A percentile compares a stretch with the other conserved stretches of the same genome.
Conservation (phyloP, 1,140 invertebrate species). For the Apis laboriosa region DNA sequence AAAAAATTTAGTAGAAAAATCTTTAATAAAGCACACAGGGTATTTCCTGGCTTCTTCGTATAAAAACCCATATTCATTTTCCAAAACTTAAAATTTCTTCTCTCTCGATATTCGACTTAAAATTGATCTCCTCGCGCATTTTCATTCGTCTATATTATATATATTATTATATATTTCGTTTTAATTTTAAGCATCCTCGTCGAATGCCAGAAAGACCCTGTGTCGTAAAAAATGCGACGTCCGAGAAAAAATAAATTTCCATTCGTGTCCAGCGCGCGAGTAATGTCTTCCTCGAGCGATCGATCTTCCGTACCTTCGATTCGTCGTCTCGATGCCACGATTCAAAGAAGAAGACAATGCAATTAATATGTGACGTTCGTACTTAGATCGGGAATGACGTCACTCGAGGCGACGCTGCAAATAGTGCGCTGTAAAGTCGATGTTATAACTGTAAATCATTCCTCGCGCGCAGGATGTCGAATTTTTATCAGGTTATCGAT, state of each 20-base stretch:
- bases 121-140: too few species aligned
- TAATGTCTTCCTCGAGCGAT: neutral
- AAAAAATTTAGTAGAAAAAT: too few species aligned
- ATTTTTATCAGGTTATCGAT: slow-evolving; percentile 46
- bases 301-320: slow-evolving; percentile 8
- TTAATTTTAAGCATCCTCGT: neutral
- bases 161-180: neutral
- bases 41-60: neutral
- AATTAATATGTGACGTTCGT: slow-evolving; percentile 46
- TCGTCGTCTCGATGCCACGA: slow-evolving; percentile 1
- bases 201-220: neutral
- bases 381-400: slow-evolving; percentile 41
- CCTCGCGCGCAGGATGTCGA: slow-evolving; percentile 42
- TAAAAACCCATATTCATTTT: too few species aligned
- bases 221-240: too few species aligned
- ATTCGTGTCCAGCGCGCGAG: neutral
- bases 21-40: neutral
- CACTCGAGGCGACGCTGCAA: slow-evolving; percentile 37
- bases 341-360: slow-evolving; percentile 10
- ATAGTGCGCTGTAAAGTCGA: slow-evolving; percentile 40
- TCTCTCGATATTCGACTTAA: too few species aligned
- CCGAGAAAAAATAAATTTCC: neutral
- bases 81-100: too few species aligned
- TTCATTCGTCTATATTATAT: neutral
- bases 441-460: slow-evolving; percentile 49